These are phyloP conservation scores for Pterocles orientalis DNA, from an alignment of 2,113 vertebrate genomes.

Conservation along the genomic window DNA sequence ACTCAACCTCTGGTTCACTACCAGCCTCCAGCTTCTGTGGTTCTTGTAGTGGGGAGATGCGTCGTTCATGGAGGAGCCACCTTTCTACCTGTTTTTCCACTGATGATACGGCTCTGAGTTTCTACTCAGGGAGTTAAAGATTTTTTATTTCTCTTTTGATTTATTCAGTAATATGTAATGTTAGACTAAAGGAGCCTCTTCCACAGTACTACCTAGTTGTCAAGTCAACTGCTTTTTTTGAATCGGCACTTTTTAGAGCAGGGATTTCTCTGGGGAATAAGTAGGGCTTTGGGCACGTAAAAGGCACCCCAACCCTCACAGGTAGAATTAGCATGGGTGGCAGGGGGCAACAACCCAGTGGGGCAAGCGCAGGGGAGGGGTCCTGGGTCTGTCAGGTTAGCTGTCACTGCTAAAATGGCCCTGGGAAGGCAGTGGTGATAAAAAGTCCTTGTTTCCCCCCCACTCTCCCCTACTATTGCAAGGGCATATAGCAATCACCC, in stretches of 20 bases:
- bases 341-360: no score
- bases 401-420: background rate
- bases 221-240: background rate
- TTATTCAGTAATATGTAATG: background rate
- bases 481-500: accelerated
- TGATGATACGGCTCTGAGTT: background rate
- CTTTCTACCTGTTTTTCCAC: background rate
- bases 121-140: no score
- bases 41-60: background rate
- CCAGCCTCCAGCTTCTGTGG: background rate
- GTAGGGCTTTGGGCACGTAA: background rate
- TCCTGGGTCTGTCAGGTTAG: background rate
- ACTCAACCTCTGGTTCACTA: background rate
- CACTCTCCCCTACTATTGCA: accelerated
- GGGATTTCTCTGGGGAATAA: background rate
- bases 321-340: background rate
- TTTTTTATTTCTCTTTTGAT: background rate
- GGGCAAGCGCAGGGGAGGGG: background rate
- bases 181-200: background rate
- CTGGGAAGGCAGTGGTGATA: background rate
- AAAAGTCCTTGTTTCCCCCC: background rate
- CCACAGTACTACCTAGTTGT: background rate
- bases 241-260: background rate
- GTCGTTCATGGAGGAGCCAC: background rate
- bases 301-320: background rate